phyloP scores from a whole-genome alignment of 2,113 vertebrate species.

The Crotalus tigris region DNA sequence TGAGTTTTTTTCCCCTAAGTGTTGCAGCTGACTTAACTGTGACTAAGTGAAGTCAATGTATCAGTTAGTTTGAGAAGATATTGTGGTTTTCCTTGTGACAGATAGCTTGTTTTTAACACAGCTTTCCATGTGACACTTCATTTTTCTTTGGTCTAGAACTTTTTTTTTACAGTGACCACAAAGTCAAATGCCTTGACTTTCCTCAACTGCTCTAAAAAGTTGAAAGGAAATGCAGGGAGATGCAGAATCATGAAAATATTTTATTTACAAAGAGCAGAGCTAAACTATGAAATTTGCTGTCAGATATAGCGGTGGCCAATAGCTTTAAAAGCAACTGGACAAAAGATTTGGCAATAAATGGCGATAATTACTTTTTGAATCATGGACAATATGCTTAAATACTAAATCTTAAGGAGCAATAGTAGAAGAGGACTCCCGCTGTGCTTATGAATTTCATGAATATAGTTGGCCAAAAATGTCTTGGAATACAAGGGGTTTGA shows the following conservation, averaged over 20 bases:
- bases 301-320: neutral
- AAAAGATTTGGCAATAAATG: neutral
- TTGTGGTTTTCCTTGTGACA: neutral
- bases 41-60: neutral
- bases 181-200: constrained; percentile 22
- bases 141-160: neutral
- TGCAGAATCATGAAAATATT: neutral
- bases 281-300: neutral
- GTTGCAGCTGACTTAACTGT: constrained; percentile 3
- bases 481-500: neutral
- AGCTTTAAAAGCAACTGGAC: neutral
- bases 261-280: neutral
- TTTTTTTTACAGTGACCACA: neutral
- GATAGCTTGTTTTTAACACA: neutral
- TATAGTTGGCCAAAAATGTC: neutral
- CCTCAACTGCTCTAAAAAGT: neutral
- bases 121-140: neutral
- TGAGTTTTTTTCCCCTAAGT: neutral
- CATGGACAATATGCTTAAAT: neutral
- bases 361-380: neutral
- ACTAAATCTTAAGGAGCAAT: neutral
- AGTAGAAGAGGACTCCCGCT: neutral
- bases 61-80: neutral
- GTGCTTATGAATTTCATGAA: neutral
- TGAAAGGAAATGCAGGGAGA: neutral